A percentile compares a stretch with the other conserved stretches of the same genome.
These are phyloP conservation scores for Rhinoraja longicauda DNA, from an alignment of 2,797 vertebrate genomes.

Conservation along the genomic window DNA sequence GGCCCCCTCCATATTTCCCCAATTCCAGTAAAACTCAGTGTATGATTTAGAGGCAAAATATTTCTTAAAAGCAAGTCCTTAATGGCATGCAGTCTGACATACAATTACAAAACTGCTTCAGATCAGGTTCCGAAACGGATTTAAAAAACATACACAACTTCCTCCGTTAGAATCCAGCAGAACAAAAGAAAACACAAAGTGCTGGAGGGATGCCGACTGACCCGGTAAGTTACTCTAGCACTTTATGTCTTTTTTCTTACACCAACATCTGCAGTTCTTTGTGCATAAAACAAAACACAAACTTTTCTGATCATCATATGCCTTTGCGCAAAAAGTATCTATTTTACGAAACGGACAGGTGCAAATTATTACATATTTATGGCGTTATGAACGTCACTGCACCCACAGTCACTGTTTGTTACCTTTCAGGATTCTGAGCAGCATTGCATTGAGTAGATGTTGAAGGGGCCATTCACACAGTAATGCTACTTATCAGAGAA, in stretches of 20 bases:
- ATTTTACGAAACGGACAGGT: conserved; percentile 17
- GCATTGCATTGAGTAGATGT: neutral
- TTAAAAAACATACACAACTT: neutral
- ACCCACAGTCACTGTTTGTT: neutral
- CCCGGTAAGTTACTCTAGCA: too few species aligned
- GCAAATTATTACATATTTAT: conserved; percentile 26
- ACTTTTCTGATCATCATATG: neutral
- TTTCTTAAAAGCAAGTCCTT: neutral
- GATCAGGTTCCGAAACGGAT: neutral
- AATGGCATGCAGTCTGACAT: neutral
- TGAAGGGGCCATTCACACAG: neutral
- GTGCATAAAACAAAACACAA: neutral
- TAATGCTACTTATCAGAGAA: neutral
- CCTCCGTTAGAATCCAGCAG: neutral
- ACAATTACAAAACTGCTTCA: neutral
- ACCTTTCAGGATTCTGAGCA: neutral
- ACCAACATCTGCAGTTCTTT: too few species aligned
- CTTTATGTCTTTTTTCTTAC: too few species aligned
- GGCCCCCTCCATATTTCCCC: too few species aligned
- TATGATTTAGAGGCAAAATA: neutral
- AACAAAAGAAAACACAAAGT: conserved; percentile 17
- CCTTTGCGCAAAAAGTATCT: conserved; percentile 6
- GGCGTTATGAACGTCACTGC: neutral
- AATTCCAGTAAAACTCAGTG: neutral
- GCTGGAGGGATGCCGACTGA: too few species aligned